These are phyloP conservation scores for Drosophila ezoana DNA, from an alignment of 2,888 invertebrate genomes.

Conservation along the genomic window DNA sequence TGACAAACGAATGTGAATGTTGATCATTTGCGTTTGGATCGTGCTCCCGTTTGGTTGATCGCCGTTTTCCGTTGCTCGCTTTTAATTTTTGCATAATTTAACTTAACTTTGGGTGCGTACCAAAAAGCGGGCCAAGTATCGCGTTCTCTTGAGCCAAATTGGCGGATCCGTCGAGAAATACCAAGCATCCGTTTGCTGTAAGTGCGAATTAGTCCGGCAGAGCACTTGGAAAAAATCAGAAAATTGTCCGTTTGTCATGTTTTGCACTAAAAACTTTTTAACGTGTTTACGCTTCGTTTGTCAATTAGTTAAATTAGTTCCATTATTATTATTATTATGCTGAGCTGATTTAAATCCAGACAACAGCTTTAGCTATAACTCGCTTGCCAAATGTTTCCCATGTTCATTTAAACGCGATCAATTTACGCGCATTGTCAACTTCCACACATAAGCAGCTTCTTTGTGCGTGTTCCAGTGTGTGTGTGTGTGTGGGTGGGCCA, in stretches of 20 bases:
- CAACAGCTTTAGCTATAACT: background rate
- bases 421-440: conserved; percentile 43
- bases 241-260: conserved; percentile 3
- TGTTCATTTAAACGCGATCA: conserved; percentile 34
- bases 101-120: background rate
- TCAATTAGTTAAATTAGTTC: conserved; percentile 47
- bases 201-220: conserved; percentile 55
- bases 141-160: conserved; percentile 60
- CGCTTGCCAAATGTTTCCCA: conserved; percentile 37
- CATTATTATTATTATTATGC: background rate
- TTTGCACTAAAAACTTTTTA: conserved; percentile 39
- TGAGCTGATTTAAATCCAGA: conserved; percentile 14
- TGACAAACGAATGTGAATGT: conserved; percentile 52
- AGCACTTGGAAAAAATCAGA: conserved; percentile 14
- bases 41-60: conserved; percentile 42
- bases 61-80: conserved; percentile 20
- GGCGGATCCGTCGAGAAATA: conserved; percentile 72
- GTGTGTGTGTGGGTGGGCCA: background rate
- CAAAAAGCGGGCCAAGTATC: background rate
- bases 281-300: conserved; percentile 66
- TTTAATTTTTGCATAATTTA: background rate
- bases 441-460: conserved; percentile 24
- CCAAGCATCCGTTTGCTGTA: conserved; percentile 72
- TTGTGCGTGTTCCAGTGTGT: too few relatives aligned
- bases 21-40: conserved; percentile 56